Conservation (phyloP, 2,888 invertebrate genomes). For the Amaurobius ferox region DNA sequence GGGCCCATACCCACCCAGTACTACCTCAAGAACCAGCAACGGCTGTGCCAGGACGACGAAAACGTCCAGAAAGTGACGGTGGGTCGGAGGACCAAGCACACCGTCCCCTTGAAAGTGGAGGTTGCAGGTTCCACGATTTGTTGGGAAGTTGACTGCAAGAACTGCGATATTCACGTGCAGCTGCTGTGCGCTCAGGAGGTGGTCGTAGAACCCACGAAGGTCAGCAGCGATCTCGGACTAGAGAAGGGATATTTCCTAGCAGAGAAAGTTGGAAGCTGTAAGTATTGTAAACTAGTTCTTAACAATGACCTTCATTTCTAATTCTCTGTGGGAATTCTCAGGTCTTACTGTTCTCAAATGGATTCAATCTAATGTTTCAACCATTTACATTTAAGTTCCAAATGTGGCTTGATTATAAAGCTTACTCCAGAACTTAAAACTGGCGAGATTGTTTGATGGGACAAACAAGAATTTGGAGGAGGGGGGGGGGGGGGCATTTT, state of each 20-base stretch:
- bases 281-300: constrained; percentile 5
- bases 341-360: background rate
- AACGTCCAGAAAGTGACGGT: constrained; percentile 31
- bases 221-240: constrained; percentile 18
- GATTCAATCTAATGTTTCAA: background rate
- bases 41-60: constrained; percentile 9
- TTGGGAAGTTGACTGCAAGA: constrained; percentile 53
- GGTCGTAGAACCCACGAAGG: background rate
- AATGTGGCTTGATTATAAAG: background rate
- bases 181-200: constrained; percentile 8
- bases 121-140: constrained; percentile 4
- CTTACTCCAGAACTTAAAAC: background rate
- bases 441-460: background rate
- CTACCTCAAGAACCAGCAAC: constrained; percentile 38
- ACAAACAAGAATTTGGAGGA: too few species aligned
- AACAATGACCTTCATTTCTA: background rate
- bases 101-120: constrained; percentile 19
- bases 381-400: background rate
- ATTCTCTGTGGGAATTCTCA: background rate
- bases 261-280: constrained; percentile 33
- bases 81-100: constrained; percentile 50
- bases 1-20: constrained; percentile 26
- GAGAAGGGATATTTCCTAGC: constrained; percentile 38
- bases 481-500: too few species aligned
- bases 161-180: constrained; percentile 21